Conservation (phyloP, 2,113 vertebrate genomes). For the Ivindomyrus marchei region DNA sequence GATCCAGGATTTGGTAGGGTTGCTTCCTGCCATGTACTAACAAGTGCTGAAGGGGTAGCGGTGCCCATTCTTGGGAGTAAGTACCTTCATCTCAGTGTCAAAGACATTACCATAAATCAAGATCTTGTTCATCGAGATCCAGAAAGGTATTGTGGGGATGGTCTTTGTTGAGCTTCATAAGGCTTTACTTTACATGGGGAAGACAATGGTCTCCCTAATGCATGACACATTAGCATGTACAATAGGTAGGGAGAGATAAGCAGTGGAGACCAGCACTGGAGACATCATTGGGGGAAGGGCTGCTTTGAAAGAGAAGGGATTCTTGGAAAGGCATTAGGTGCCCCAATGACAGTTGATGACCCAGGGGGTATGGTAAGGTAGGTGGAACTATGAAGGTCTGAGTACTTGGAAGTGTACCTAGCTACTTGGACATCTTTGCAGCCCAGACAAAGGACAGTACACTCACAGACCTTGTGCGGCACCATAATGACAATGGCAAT, state of each 20-base stretch:
- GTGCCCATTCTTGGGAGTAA: not conserved
- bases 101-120: not conserved
- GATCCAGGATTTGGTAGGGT: not conserved
- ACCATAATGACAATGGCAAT: not conserved
- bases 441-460: not conserved
- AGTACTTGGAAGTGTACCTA: not conserved
- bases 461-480: not conserved
- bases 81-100: not conserved
- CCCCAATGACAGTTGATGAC: not conserved
- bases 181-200: not conserved
- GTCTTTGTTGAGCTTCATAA: not conserved
- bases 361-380: not conserved
- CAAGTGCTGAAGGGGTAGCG: not conserved
- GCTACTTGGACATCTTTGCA: not conserved
- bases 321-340: not conserved
- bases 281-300: not conserved
- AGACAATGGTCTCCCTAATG: not conserved
- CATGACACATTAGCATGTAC: not conserved
- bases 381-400: not conserved
- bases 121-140: not conserved
- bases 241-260: not conserved
- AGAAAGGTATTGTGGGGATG: not conserved
- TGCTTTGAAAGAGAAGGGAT: not conserved
- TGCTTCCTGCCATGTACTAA: not conserved
- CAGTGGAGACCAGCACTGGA: not conserved